Percentiles rank a stretch among this genome's conserved stretches.
Conservation (phyloP, 1,140 invertebrate genomes). For the Drosophila nikananu region DNA sequence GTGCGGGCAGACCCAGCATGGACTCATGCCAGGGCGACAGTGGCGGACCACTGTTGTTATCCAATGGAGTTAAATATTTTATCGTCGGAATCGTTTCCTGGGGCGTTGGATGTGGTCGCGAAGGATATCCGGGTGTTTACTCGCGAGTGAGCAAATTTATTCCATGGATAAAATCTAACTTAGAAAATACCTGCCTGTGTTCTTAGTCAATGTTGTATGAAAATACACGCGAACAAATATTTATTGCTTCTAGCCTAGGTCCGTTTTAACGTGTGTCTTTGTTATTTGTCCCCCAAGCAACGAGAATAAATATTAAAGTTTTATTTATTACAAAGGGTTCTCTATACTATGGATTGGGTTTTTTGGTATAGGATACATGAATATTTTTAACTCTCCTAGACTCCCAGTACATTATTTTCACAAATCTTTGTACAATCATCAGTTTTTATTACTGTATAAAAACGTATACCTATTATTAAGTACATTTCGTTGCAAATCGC, state of each 20-base stretch:
- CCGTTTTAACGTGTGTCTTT: conserved; percentile 29
- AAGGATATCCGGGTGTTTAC: conserved; percentile 87
- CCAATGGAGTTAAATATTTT: conserved; percentile 90
- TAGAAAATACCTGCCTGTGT: conserved; percentile 84
- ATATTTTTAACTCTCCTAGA: not conserved
- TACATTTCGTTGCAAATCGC: conserved; percentile 10
- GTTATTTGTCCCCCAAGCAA: conserved; percentile 21
- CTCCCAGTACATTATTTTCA: not conserved
- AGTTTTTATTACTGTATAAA: conserved; percentile 16
- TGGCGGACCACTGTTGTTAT: conserved; percentile 92
- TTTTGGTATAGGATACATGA: not conserved
- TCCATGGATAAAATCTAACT: conserved; percentile 84
- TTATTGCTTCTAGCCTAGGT: conserved; percentile 39
- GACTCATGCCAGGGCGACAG: conserved; percentile 95
- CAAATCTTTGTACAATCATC: conserved; percentile 9
- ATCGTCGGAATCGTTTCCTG: conserved; percentile 90
- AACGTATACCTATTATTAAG: conserved; percentile 14
- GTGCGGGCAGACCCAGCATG: conserved; percentile 91
- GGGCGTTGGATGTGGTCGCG: conserved; percentile 89
- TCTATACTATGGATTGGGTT: not conserved
- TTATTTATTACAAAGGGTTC: conserved; percentile 14
- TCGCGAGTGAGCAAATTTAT: conserved; percentile 84
- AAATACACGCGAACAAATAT: conserved; percentile 35
- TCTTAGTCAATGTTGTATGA: conserved; percentile 60
- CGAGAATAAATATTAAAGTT: conserved; percentile 28